Evolutionary conservation across 2,888 invertebrate species (phyloP), one percentile per base, ranked within the genome.

Genomic region (Tipula confusa): DNA sequence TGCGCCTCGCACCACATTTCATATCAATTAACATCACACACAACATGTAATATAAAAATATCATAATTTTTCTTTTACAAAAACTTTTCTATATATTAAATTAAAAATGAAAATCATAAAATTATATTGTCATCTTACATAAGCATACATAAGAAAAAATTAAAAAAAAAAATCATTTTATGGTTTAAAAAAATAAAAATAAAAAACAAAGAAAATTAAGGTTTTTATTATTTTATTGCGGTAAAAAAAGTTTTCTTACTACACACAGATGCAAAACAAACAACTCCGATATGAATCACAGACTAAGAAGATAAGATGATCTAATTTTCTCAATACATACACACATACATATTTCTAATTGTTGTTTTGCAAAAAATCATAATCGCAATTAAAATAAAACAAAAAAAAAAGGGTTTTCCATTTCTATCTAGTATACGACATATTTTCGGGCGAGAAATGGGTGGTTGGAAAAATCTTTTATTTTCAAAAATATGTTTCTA

Each of bases 11-110:
- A 24, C 64, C 64, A 64, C 64, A 64, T 9, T 24, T 64, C 64
- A 64, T 64, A 64, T 64, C 64, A 64, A 64, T 64, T 64, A 64
- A 64, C 64, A 64, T 64, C 64, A 64, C 64, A 64, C 64, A 64
- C 64, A 64, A 64, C 64, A 64, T 64, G 64, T 64, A 64, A 24
- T 64, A 64, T 64, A 24, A 64, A 64, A 64, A 64, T 64, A 64
- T 64, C 64, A 15, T 64, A 64, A 64, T 64, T 64, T 64, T 24
- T 24, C 64, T 64, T 64, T 24, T 1, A 24, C 24, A 64, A 64
- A 64, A 64, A 64, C 64, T 64, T 64, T 64, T 64, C 18, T 24
- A 2, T 64, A 64, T 64, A 64, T 64, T 64, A 64, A 64, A 64
- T 64, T 64, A 64, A 64, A 64, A 64, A 64, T 64, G 64, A 64